Evolutionary conservation across 2,888 invertebrate species (phyloP), one percentile per base, ranked within the genome.

Genomic region (Melangyna quadrimaculata): DNA sequence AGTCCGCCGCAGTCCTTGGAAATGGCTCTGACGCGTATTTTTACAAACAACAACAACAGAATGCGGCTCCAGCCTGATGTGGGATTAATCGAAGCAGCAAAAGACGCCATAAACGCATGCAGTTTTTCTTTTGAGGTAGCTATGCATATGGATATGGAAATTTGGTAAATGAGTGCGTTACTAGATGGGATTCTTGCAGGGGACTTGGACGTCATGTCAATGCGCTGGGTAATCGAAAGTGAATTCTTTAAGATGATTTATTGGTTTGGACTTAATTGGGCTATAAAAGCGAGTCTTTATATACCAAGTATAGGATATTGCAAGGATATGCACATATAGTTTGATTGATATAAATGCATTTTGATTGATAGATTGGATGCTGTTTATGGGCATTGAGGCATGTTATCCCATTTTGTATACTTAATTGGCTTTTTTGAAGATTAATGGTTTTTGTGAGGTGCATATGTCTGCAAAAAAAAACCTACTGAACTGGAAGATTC

Each of bases 251-350:
- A 71, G 72, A 70, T 86, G 84, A 86, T 80, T 80, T 77, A 86
- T 86, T 70, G 63, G 19, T 22, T 77, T 43, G 35, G 81, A 81
- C 86, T 72, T 81, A 86, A 86, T 86, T 86, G 77, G 86, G 70
- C 81, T 69, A 78, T 81, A 81, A 86, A 86, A 63, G 74, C 59
- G 69, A 63, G 72, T 53, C 63, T 82, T 29, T 55, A 10, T 32
- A 2, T 3, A 4, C 7, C n/a, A 17, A 1, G 14, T 73, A 63
- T 40, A 19, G 12, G 29, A 24, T 35, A 17, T 29, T 14, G 57
- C 73, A 67, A 79, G 83, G 79, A 59, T 71, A 71, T 12, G 35
- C 22, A 27, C 59, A 10, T n/a, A n/a, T n/a, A n/a, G n/a, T 43
- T 53, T 72, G 81, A 86, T 78, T 55, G 61, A 55, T 55, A 53